Conservation (phyloP, 1,140 invertebrate genomes). For the Drosophila simulans region DNA sequence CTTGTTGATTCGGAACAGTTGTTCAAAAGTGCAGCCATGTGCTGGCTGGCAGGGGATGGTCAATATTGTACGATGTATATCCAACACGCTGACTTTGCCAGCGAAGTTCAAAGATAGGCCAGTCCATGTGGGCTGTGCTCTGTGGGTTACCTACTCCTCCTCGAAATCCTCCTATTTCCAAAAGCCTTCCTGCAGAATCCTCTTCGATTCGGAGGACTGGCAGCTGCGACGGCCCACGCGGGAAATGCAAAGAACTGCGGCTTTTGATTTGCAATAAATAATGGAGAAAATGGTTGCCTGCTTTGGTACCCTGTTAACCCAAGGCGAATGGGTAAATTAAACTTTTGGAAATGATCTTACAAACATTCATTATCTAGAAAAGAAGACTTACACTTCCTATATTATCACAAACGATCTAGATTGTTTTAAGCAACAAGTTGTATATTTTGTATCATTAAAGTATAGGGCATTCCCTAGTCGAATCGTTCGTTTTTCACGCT, state of each 20-base stretch:
- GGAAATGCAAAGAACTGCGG: constrained; percentile 13
- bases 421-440: too few relatives aligned
- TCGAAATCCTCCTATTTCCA: not conserved
- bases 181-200: constrained; percentile 20
- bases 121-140: constrained; percentile 34
- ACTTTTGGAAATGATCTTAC: not conserved
- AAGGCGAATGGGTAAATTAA: rapidly evolving
- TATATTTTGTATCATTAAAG: too few relatives aligned
- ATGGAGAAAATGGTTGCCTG: not conserved
- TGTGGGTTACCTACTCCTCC: not conserved
- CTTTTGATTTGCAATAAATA: constrained; percentile 50
- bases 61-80: constrained; percentile 9
- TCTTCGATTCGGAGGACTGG: constrained; percentile 29
- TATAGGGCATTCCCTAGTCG: not conserved
- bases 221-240: constrained; percentile 42
- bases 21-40: constrained; percentile 41
- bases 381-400: too few relatives aligned
- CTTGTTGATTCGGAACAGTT: constrained; percentile 38
- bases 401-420: too few relatives aligned
- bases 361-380: not conserved
- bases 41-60: constrained; percentile 13
- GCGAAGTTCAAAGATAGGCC: constrained; percentile 45
- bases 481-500: not conserved
- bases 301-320: not conserved
- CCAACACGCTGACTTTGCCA: not conserved